Base-by-base conservation (phyloP, 1,140 invertebrate species). In the Melanaphis sacchari region DNA sequence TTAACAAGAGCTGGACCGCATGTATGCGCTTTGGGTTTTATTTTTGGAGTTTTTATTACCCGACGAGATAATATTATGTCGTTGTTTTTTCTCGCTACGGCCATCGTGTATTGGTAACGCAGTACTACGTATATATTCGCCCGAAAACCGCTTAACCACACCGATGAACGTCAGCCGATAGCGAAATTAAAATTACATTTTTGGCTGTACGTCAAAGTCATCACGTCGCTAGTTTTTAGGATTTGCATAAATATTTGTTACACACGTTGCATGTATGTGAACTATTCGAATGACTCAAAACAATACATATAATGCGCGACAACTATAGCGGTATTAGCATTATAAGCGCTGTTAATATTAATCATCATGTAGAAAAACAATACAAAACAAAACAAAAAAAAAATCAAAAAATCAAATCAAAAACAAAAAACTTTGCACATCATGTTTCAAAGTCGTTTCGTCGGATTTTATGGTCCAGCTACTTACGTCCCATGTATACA, bases 21-120 rank as follows among this genome's bases (percentile, higher is more conserved):
- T n/a, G 59, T 66, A 66, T 1, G 59, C 66, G 90, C 84, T 84
- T 82, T 93, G 40, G 46, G 52, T 93, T 85, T 90, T 93, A 93
- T 93, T 93, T 93, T 93, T 31, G 91, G 91, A 93, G 81, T 93
- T 93, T 93, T 93, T 93, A 84, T 93, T 93, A 66, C 81, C 46
- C 41, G 81, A 93, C 31, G 41, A 52, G 81, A 93, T 85, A 31
- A 66, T 41, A 59, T 52, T 76, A 76, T 76, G 59, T 76, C 26
- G 82, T 84, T 26, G 38, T 5, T 15, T 76, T 76, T 76, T 15
- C 59, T 76, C 38, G 40, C 24, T 38, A 7, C 36, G 2, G 41
- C 18, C 85, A 43, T 2, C 40, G 38, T 40, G 81, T 22, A 26
- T 21, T 41, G 26, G 22, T 84, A 84, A 84, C 22, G 38, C 40